Conservation (phyloP, 2,888 invertebrate genomes). For the Acanthosepion pharaonis region DNA sequence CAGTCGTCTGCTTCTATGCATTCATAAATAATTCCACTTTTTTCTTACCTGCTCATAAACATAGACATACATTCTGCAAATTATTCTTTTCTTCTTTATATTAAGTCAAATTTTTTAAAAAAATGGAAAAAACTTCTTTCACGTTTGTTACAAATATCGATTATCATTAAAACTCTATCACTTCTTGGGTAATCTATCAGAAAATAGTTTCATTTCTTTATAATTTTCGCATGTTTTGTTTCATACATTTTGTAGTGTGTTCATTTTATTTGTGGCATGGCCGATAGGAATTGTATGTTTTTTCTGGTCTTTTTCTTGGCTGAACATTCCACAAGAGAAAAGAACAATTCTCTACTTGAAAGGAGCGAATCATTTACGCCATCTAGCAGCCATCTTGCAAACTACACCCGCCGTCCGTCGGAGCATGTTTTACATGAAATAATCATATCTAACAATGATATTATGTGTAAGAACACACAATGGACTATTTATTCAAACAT, state of each 20-base stretch:
- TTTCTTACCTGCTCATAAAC: no score
- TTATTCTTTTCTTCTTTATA: no score
- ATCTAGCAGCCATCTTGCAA: not conserved
- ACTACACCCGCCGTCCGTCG: not conserved
- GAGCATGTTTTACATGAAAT: not conserved
- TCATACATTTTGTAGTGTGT: not conserved
- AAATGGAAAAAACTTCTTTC: not conserved
- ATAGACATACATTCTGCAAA: no score
- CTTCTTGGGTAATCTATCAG: slow-evolving; percentile 22
- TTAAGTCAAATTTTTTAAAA: no score
- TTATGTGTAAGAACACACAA: not conserved
- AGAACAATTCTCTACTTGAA: not conserved
- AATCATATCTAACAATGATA: slow-evolving; percentile 2
- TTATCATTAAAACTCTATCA: not conserved
- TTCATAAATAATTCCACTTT: no score
- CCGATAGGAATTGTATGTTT: not conserved
- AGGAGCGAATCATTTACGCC: not conserved
- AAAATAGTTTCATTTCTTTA: slow-evolving; percentile 33
- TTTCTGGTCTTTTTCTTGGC: not conserved
- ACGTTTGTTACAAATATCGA: not conserved
- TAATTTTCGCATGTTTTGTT: not conserved
- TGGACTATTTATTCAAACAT: not conserved
- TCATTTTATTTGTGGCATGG: not conserved
- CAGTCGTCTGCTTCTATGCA: no score
- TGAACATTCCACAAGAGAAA: not conserved